Evolutionary conservation across 23 tunicate genomes (phyloP), one percentile per base, ranked within the genome.

Genomic region (Ascidia mentula): DNA sequence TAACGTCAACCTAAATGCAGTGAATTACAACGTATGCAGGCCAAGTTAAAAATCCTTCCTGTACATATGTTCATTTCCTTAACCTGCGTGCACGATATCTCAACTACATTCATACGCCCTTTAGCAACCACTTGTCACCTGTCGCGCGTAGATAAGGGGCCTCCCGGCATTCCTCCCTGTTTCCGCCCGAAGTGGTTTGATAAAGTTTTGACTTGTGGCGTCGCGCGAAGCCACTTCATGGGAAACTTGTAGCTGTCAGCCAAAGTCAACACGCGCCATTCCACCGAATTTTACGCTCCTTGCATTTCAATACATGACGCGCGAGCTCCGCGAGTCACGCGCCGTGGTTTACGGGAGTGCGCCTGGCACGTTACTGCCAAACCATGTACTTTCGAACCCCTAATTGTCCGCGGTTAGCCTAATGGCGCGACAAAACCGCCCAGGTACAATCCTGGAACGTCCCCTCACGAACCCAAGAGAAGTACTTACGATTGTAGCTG

Each of bases 191-290:
- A 3, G 24, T 26, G 4, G 24, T 26, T 53, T 53, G 65, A 53
- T 53, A 53, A 53, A 53, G 65, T 53, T n/a, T n/a, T 53, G 65
- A 53, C 65, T n/a, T n/a, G n/a, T n/a, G 65, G 65, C 65, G 24
- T 53, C 13, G 22, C 65, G 65, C 65, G 65, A 26, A 26, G 65
- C 65, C 13, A 53, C 24, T 53, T 53, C 65, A 53, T 9, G n/a
- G 65, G 13, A 9, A 9, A 53, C 65, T 53, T 53, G 65, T 53
- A 53, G 12, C 7, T 53, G 65, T 53, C 65, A 53, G 65, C 12
- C 65, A 53, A 53, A 53, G 65, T 53, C 65, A 53, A 53, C 65
- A 53, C 12, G 28, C 28, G 28, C 2, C 65, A 28, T 53, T 53
- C 65, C 65, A 53, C 65, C 13, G 65, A 53, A 53, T 53, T 53